These are phyloP conservation scores for Origma solitaria DNA, from an alignment of 2,113 vertebrate genomes.

Conservation along the genomic window DNA sequence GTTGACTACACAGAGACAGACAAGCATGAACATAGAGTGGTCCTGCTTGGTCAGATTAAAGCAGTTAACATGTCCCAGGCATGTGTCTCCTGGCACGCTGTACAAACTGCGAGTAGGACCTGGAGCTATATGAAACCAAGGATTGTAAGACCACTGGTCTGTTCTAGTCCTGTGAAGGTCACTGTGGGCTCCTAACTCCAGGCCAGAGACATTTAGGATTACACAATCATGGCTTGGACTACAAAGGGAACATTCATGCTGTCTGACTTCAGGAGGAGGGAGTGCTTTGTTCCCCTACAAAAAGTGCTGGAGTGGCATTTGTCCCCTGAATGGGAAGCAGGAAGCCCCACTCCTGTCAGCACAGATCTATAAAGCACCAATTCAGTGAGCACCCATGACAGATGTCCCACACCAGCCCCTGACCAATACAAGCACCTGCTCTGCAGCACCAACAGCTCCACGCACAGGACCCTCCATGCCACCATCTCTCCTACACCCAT, in stretches of 20 bases:
- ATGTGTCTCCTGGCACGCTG: neutral
- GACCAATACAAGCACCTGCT: neutral
- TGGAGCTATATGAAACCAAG: neutral
- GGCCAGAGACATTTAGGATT: neutral
- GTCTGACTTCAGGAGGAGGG: neutral
- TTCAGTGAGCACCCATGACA: neutral
- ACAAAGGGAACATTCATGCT: neutral
- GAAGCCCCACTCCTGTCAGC: neutral
- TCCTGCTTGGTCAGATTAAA: neutral
- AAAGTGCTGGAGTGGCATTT: neutral
- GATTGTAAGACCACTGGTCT: neutral
- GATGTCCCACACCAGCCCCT: neutral
- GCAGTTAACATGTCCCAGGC: rapidly evolving
- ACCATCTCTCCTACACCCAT: neutral
- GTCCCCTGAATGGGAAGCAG: neutral
- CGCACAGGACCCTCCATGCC: neutral
- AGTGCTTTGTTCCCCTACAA: neutral
- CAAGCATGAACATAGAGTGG: neutral
- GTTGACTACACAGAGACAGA: neutral
- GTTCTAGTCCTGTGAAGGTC: neutral
- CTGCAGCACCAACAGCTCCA: neutral
- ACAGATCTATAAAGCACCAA: neutral
- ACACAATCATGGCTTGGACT: neutral
- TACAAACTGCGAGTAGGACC: neutral
- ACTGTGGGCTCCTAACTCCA: neutral